Base-by-base conservation (phyloP, 2,113 vertebrate species). In the Pterocles gutturalis region DNA sequence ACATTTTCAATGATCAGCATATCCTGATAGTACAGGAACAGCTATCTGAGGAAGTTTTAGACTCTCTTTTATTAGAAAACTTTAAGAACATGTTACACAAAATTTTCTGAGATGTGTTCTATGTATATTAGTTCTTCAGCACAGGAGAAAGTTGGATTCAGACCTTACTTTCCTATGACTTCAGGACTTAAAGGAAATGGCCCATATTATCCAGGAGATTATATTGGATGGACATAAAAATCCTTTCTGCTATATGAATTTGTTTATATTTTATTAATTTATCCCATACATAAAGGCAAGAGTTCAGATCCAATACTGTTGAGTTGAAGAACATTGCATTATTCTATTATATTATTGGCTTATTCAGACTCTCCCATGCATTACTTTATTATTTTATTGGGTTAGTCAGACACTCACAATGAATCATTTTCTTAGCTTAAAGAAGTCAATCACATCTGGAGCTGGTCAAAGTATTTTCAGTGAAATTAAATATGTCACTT, bases 401-500 rank as follows among this genome's bases (percentile, higher is more conserved):
- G 73, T 96, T 89, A 90, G 90, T 88, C 78, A 91, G 88, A 62
- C 54, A 90, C 65, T 89, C 49, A 89, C 60, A 96, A 72, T 86
- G 81, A 95, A 91, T 93, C 49, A 79, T 94, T 97, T 96, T 96
- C 89, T 92, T 93, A 94, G 61, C 13, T 95, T 95, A 85, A 94
- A 81, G 93, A 95, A 94, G 86, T 95, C 92, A 93, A 88, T 97
- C 87, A 87, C 91, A 93, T 94, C 92, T 96, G 89, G 95, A 95
- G 41, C 53, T 91, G 81, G 83, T 96, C 95, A 93, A 96, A 96
- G 85, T 95, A 91, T 87, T 94, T 97, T 91, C 72, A 93, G 70
- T 83, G 87, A 94, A 94, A 92, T 53, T 31, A 95, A 97, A 93
- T 97, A 96, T 89, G 53, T 72, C 87, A 92, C 92, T 91, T 97